These are phyloP conservation scores for Clanis bilineata DNA, from an alignment of 2,888 invertebrate species.

Conservation along the genomic window DNA sequence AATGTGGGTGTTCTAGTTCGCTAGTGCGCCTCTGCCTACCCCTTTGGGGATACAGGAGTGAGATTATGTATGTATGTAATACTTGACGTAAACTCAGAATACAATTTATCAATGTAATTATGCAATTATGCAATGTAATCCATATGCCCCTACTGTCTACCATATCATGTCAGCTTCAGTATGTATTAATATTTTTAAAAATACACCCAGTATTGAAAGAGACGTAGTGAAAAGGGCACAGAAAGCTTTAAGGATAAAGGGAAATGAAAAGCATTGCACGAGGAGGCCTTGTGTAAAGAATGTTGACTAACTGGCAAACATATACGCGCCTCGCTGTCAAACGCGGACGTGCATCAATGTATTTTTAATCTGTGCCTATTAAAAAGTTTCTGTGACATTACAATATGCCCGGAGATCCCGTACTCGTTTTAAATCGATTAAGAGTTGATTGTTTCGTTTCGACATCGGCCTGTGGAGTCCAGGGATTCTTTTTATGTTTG, in stretches of 20 bases:
- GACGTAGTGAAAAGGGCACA: slow-evolving; percentile 24
- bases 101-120: too few relatives aligned
- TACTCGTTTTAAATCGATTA: neutral
- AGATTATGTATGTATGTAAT: too few relatives aligned
- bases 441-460: neutral
- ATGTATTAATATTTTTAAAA: slow-evolving; percentile 7
- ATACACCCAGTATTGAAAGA: slow-evolving; percentile 15
- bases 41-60: too few relatives aligned
- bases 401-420: neutral
- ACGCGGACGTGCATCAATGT: slow-evolving; percentile 13
- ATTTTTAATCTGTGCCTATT: slow-evolving; percentile 9
- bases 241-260: slow-evolving; percentile 23
- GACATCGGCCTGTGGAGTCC: neutral
- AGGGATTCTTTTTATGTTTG: neutral
- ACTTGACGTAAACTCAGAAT: too few relatives aligned
- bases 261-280: slow-evolving; percentile 23
- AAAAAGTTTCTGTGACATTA: slow-evolving; percentile 6
- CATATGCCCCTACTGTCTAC: neutral
- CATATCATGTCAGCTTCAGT: neutral
- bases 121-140: too few relatives aligned
- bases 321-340: slow-evolving; percentile 9
- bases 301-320: slow-evolving; percentile 7
- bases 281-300: slow-evolving; percentile 19
- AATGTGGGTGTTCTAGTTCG: too few relatives aligned
- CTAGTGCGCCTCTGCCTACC: too few relatives aligned